These are phyloP conservation scores for Amphibalanus amphitrite DNA, from an alignment of 1,140 invertebrate genomes.

Conservation along the genomic window DNA sequence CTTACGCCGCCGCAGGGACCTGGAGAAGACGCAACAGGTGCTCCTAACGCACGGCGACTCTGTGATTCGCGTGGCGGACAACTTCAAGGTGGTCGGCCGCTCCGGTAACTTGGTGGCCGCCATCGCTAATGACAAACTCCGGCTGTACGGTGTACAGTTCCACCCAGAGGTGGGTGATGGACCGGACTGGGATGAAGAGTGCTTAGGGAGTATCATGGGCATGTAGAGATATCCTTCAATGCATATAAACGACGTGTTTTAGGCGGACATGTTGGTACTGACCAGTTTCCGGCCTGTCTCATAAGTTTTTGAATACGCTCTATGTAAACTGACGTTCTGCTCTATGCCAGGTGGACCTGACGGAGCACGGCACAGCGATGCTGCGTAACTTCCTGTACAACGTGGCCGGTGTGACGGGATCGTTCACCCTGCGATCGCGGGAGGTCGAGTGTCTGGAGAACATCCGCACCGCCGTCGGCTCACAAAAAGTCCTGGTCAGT, in stretches of 20 bases:
- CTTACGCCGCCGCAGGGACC: conserved; percentile 42
- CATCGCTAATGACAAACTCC: conserved; percentile 76
- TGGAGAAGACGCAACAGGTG: conserved; percentile 73
- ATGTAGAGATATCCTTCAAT: too few species aligned
- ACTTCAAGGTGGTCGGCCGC: conserved; percentile 62
- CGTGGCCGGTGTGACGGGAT: conserved; percentile 64
- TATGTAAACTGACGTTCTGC: too few species aligned
- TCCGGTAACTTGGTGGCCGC: conserved; percentile 71
- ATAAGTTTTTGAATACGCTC: too few species aligned
- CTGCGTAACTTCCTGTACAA: conserved; percentile 89
- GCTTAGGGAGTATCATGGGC: too few species aligned
- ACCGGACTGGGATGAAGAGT: too few species aligned
- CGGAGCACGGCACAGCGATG: conserved; percentile 76
- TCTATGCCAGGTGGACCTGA: conserved; percentile 62
- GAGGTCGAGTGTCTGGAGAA: conserved; percentile 86
- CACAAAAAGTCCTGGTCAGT: conserved; percentile 82
- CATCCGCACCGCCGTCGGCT: conserved; percentile 74
- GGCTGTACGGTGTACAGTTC: conserved; percentile 94
- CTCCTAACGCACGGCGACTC: conserved; percentile 94
- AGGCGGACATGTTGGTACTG: too few species aligned
- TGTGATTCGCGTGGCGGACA: conserved; percentile 72
- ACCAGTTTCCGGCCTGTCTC: too few species aligned
- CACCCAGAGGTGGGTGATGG: conserved; percentile 54
- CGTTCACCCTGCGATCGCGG: conserved; percentile 71
- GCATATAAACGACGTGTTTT: too few species aligned